Evolutionary conservation across 2,888 invertebrate species (phyloP).

Genomic region (Lycaena phlaeas): DNA sequence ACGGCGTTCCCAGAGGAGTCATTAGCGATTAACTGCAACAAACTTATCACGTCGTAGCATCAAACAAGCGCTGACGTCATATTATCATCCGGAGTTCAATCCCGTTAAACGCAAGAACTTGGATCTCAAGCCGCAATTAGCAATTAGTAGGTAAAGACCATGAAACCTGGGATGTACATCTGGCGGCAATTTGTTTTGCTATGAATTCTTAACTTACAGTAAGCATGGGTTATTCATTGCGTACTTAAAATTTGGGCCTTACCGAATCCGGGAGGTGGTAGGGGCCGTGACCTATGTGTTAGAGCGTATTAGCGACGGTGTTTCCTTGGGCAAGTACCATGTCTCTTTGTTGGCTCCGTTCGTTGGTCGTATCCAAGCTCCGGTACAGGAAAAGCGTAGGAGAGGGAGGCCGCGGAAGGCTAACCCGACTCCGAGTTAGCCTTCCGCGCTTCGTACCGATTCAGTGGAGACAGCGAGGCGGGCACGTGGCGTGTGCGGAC

Average conservation of each 20-base stretch:
- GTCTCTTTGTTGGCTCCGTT: not conserved
- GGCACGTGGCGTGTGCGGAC: too few relatives aligned
- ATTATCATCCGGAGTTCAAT: conserved; percentile 22
- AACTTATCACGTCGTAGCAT: not conserved
- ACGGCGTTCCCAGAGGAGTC: conserved; percentile 20
- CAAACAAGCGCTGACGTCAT: conserved; percentile 14
- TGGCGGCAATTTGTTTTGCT: conserved; percentile 12
- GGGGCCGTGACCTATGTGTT: too few relatives aligned
- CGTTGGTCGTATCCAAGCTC: not conserved
- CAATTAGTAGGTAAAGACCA: conserved; percentile 19
- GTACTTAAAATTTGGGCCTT: conserved; percentile 14
- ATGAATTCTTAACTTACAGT: conserved; percentile 15
- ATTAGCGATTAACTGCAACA: conserved; percentile 22
- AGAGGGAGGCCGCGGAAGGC: not conserved
- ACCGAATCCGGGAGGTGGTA: too few relatives aligned
- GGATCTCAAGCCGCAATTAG: conserved; percentile 25
- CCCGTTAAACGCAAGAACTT: conserved; percentile 29
- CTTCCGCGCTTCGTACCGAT: too few relatives aligned
- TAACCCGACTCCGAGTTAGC: not conserved
- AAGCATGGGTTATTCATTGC: conserved; percentile 13
- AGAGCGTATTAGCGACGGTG: not conserved
- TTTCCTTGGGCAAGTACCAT: not conserved
- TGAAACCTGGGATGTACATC: conserved; percentile 8
- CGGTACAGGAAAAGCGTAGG: not conserved
- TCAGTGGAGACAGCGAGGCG: too few relatives aligned